Evolutionary conservation across 2,888 invertebrate genomes (phyloP).

Genomic region (Ephialtes manifestator): DNA sequence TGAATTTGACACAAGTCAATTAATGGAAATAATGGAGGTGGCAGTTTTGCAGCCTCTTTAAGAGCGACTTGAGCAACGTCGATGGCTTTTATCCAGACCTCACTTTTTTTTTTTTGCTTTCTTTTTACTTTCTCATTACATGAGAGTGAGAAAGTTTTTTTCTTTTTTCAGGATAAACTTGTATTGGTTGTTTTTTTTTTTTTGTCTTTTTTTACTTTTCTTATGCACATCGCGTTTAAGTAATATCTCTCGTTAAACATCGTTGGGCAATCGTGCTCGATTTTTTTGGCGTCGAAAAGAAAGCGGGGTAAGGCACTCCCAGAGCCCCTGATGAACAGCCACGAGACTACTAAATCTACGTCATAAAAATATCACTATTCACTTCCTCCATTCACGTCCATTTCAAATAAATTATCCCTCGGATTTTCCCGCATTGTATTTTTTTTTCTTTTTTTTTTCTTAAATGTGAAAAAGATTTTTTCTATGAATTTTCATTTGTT

Average conservation of each 20-base stretch:
- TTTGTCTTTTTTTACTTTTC: neutral
- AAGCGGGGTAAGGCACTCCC: conserved; percentile 63
- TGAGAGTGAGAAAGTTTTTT: neutral
- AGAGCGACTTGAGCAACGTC: conserved; percentile 68
- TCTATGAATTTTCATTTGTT: conserved; percentile 46
- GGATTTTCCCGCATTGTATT: conserved; percentile 24
- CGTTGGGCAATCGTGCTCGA: conserved; percentile 46
- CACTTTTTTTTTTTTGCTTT: conserved; percentile 39
- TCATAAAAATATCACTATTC: conserved; percentile 70
- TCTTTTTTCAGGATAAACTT: neutral
- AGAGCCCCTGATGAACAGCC: conserved; percentile 65
- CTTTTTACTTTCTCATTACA: neutral
- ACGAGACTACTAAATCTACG: conserved; percentile 62
- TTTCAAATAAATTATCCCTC: conserved; percentile 36
- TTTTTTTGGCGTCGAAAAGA: conserved; percentile 34
- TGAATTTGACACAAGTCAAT: conserved; percentile 42
- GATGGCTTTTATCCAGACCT: conserved; percentile 59
- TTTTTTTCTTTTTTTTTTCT: conserved; percentile 27
- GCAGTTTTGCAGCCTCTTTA: conserved; percentile 63
- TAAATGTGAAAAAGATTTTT: conserved; percentile 60
- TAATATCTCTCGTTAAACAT: conserved; percentile 25
- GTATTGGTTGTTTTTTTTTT: too few species aligned
- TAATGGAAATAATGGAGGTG: conserved; percentile 50
- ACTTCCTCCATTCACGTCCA: conserved; percentile 35
- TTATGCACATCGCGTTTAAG: conserved; percentile 4